These are phyloP conservation scores for Phyllotreta striolata DNA, from an alignment of 2,888 invertebrate species.

Conservation along the genomic window DNA sequence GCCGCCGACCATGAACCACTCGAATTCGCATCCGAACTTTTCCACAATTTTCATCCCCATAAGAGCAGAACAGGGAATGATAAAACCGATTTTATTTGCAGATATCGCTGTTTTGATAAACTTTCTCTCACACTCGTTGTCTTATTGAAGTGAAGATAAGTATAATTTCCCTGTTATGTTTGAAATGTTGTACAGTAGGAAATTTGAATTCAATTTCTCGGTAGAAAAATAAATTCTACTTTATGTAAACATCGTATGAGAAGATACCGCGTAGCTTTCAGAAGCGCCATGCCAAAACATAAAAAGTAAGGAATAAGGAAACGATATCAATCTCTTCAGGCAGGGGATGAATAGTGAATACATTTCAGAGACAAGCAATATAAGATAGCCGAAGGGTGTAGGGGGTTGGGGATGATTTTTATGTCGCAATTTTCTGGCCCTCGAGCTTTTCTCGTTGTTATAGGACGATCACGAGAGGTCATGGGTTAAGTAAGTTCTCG, in stretches of 20 bases:
- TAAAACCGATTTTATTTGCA: too few relatives aligned
- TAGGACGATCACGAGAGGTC: conserved; percentile 58
- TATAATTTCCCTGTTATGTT: too few relatives aligned
- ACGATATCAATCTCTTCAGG: conserved; percentile 55
- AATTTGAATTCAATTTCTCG: too few relatives aligned
- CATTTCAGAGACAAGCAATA: conserved; percentile 52
- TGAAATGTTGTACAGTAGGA: too few relatives aligned
- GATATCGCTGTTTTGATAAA: too few relatives aligned
- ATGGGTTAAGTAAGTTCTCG: conserved; percentile 56
- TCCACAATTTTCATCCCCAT: conserved; percentile 1
- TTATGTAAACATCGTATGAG: too few relatives aligned
- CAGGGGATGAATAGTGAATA: conserved; percentile 58
- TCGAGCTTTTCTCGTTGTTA: conserved; percentile 56
- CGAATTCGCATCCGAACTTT: conserved; percentile 36
- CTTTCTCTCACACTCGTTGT: too few relatives aligned
- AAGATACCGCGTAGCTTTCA: too few relatives aligned
- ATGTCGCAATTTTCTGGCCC: conserved; percentile 62
- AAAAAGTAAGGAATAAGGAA: conserved; percentile 35
- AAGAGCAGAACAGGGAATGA: background rate
- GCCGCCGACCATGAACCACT: conserved; percentile 52
- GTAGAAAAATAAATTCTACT: too few relatives aligned
- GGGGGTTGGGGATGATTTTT: conserved; percentile 56
- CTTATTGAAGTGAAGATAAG: too few relatives aligned
- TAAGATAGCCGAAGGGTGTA: conserved; percentile 50
- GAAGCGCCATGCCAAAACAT: background rate